Evolutionary conservation across 1,140 invertebrate genomes (phyloP), one percentile per base, ranked within the genome.

Genomic region (Drosophila insularis): DNA sequence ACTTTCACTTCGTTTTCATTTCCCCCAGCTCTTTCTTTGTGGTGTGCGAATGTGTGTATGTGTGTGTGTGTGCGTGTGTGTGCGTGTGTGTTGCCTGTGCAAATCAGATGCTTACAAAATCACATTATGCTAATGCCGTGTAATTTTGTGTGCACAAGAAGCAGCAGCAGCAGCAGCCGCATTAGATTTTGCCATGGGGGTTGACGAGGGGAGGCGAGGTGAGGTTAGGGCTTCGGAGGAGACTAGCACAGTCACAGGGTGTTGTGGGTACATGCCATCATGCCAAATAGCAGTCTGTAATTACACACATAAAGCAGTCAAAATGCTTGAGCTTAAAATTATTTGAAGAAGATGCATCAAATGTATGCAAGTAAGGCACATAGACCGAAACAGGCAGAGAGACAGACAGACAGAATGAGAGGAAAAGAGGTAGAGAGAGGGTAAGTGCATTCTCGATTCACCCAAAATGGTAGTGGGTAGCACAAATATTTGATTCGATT

Each of bases 111-210:
- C 60, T 62, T 62, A 43, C 19, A 46, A 62, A 62, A 62, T 62
- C 40, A 43, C 60, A 62, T 62, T 62, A 62, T 62, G 60, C 60
- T 62, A 62, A 62, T 62, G 60, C 43, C 60, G 27, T 62, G 60
- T 62, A 62, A 62, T 46, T 62, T 62, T 43, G 23, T 62, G 60
- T 46, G 60, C 58, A 40, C 58, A 60, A 39, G 58, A 31, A 56
- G 55, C 55, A 56, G 55, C 55, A 56, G 27, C 32, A 32, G 50
- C 27, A 32, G 54, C 5, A 46, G 43, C 43, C 43, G 43, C 43
- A 50, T 50, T 50, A 50, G 17, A 7, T 21, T 27, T 50, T 14
- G 43, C 17, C 43, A 17, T n/a, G 27, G 11, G 11, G 23, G 6
- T 14, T 4, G 13, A 21, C 8, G 5, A 1, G 27, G 54, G n/a